phyloP scores from a whole-genome alignment of 2,888 invertebrate genomes.

The Muschampia plurimacula region DNA sequence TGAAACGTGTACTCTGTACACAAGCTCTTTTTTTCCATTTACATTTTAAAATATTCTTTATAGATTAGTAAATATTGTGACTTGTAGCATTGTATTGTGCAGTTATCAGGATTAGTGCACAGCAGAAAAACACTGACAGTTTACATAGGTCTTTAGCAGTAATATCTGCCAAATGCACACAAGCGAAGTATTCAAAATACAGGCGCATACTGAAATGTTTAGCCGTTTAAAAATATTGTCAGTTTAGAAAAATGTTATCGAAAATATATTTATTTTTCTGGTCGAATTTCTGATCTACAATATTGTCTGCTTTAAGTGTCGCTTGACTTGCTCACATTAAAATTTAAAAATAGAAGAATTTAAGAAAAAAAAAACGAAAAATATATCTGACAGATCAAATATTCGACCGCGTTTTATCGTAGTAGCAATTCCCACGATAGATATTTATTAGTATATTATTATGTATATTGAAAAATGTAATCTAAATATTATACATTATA shows the following conservation, averaged over 20 bases:
- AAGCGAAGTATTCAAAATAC: conserved; percentile 47
- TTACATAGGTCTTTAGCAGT: conserved; percentile 39
- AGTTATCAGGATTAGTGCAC: not conserved
- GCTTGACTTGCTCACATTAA: conserved; percentile 19
- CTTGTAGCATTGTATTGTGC: not conserved
- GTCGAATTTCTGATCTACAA: conserved; percentile 23
- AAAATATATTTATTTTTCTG: not conserved
- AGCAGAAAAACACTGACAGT: not conserved
- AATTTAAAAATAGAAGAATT: not conserved
- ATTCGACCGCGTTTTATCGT: conserved; percentile 8
- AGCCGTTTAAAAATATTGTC: conserved; percentile 46
- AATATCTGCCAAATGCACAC: conserved; percentile 55
- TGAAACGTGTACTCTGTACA: too few relatives aligned
- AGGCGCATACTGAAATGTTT: conserved; percentile 40
- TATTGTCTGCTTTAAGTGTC: not conserved
- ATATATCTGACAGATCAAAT: conserved; percentile 15
- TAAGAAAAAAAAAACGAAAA: conserved; percentile 7
- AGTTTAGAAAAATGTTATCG: conserved; percentile 51
- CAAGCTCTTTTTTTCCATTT: too few relatives aligned
- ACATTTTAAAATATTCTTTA: not conserved
- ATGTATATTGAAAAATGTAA: conserved; percentile 44
- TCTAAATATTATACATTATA: conserved; percentile 35
- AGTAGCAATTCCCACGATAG: conserved; percentile 26
- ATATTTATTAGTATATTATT: not conserved
- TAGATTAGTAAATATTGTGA: not conserved